These are phyloP conservation scores for Clitarchus hookeri DNA, from an alignment of 2,888 invertebrate genomes.

Conservation along the genomic window DNA sequence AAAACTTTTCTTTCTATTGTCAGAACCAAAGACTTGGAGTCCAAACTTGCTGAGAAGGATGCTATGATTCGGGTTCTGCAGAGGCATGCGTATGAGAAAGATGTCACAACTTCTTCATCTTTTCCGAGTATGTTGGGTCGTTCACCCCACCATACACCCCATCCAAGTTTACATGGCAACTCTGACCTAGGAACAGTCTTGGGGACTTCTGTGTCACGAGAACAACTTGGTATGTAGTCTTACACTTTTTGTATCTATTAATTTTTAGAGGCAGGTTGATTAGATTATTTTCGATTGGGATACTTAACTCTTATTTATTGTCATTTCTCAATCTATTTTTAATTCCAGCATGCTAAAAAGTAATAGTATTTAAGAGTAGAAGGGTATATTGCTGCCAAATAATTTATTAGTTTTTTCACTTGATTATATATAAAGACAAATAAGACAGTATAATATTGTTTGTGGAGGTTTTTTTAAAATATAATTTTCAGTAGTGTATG, in stretches of 20 bases:
- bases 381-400: too few relatives aligned
- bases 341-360: too few relatives aligned
- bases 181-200: constrained; percentile 56
- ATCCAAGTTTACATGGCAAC: constrained; percentile 57
- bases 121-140: constrained; percentile 56
- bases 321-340: too few relatives aligned
- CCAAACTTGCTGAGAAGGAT: constrained; percentile 85
- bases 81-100: constrained; percentile 75
- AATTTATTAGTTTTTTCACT: too few relatives aligned
- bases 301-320: too few relatives aligned
- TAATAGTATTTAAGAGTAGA: too few relatives aligned
- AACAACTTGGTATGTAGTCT: constrained; percentile 57
- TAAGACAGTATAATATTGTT: too few relatives aligned
- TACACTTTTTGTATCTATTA: constrained; percentile 26
- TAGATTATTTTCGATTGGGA: too few relatives aligned
- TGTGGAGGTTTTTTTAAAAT: too few relatives aligned
- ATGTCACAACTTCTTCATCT: constrained; percentile 58
- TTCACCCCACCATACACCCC: constrained; percentile 59
- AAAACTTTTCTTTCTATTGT: constrained; percentile 36
- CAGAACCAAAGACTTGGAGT: constrained; percentile 82
- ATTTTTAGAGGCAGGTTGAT: too few relatives aligned
- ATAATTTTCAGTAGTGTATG: too few relatives aligned
- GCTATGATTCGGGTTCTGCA: constrained; percentile 89
- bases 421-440: too few relatives aligned
- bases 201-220: constrained; percentile 55